Evolutionary conservation across 2,888 invertebrate species (phyloP), one percentile per base, ranked within the genome.

Genomic region (Limnephilus marmoratus): DNA sequence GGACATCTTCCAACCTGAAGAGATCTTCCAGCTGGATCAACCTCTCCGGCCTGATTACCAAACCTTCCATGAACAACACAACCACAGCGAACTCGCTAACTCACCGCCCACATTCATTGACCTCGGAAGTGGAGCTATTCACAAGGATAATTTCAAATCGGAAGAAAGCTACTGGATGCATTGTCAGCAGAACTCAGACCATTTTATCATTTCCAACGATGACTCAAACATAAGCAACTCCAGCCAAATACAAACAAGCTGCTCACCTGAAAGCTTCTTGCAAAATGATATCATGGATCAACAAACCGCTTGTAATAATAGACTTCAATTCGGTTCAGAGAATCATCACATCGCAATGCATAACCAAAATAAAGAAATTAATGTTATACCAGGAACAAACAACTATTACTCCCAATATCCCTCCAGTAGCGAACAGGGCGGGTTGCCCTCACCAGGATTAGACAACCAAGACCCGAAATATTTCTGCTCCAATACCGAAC

Each of bases 1-100:
- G 83, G 97, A 98, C 94, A 96, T 97, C 45, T 98, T 98, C 94
- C 97, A 97, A 94, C 97, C 98, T 0, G 98, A 98, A 94, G 98
- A 98, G 95, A 98, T 98, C 93, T 98, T 98, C 95, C 97, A 98
- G 94, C 95, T 98, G 92, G 98, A 98, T 94, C 97, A 98, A 94
- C 98, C 98, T 0, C 96, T 98, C 81, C 95, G 97, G 94, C 95
- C 97, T 0, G 97, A 97, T 94, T 97, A 97, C 94, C 95, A 96
- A 2, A 94, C 95, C 0, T 95, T 96, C 93, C 96, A 96, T 94
- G 95, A 95, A 90, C 68, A 68, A 9, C 94, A 94, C 83, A 95
- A 95, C 45, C 95, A 95, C 41, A 94, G 94, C 0, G 95, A 96
- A 13, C 95, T 96, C 0, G 94, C 97, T 18, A 96, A 97, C 94